Evolutionary conservation across 2,888 invertebrate species (phyloP), one percentile per base, ranked within the genome.

Genomic region (Saturnia japonica): DNA sequence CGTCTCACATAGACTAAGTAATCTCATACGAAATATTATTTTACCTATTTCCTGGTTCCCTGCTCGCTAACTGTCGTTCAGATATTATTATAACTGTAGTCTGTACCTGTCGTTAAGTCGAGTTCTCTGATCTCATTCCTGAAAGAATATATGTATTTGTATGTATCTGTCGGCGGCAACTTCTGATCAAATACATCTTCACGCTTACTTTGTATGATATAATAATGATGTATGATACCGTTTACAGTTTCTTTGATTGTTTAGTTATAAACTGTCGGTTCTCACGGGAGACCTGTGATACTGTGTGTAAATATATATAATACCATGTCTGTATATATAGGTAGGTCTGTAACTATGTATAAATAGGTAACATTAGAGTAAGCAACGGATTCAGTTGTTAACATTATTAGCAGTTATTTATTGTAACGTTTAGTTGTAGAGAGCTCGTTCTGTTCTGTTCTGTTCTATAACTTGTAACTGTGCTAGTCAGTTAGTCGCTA

Each of bases 401-500:
- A 60, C 28, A 12, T 60, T 60, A 34, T 40, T 57, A 54, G 47
- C 43, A 57, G 19, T 22, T 57, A 69, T 57, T 34, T 34, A 22
- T 42, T 42, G 12, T 34, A 14, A 68, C 7, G n/a, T 28, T 68
- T n/a, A 22, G 47, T 22, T 28, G 19, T 34, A 60, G 12, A 25
- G 57, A 60, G 67, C 40, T 7, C 28, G 40, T 6, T 28, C 64
- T 64, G 22, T 19, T 28, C 64, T 40, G 22, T 12, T 64, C 16
- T 64, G n/a, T n/a, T n/a, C n/a, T n/a, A n/a, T n/a, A n/a, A n/a
- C n/a, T n/a, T n/a, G n/a, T n/a, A n/a, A n/a, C n/a, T n/a, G n/a
- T n/a, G 43, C 43, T 42, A 43, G 67, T 67, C 45, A 67, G 43
- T 22, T 42, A 60, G 57, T 60, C 57, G 28, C 16, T 60, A 60